These are phyloP conservation scores for Mythimna ferrago DNA, from an alignment of 2,888 invertebrate species.

Conservation along the genomic window DNA sequence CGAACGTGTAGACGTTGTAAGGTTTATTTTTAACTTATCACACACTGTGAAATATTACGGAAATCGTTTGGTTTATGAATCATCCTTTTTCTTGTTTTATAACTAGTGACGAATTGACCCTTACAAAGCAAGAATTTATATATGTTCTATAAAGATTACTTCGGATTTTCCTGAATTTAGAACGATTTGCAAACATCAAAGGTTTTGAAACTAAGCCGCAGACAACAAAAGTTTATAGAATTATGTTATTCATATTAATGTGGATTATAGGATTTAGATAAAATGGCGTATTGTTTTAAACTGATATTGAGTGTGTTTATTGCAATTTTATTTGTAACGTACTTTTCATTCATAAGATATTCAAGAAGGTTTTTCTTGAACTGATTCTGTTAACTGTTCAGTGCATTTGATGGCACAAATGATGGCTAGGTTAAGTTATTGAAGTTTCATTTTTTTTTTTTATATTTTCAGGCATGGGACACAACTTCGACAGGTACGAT, in stretches of 20 bases:
- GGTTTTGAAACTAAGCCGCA: slow-evolving; percentile 39
- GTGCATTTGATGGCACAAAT: neutral
- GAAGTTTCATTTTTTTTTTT: neutral
- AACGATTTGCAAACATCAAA: slow-evolving; percentile 41
- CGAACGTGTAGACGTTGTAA: too few relatives aligned
- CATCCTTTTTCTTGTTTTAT: slow-evolving; percentile 20
- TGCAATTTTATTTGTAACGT: slow-evolving; percentile 18
- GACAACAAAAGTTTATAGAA: slow-evolving; percentile 50
- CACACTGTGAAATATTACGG: slow-evolving; percentile 1
- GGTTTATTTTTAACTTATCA: neutral
- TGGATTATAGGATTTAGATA: slow-evolving; percentile 38
- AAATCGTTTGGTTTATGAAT: slow-evolving; percentile 35
- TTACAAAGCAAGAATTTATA: slow-evolving; percentile 11
- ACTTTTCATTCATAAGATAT: slow-evolving; percentile 15
- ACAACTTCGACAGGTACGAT: slow-evolving; percentile 89
- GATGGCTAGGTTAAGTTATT: neutral
- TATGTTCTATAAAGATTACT: slow-evolving; percentile 16
- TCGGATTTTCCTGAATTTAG: slow-evolving; percentile 16
- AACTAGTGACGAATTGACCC: slow-evolving; percentile 4
- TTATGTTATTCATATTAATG: slow-evolving; percentile 47
- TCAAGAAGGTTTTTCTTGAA: neutral
- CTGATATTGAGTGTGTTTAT: slow-evolving; percentile 6
- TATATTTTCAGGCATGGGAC: slow-evolving; percentile 65
- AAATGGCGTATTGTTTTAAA: slow-evolving; percentile 14
- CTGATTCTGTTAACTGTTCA: too few relatives aligned